phyloP scores from a whole-genome alignment of 2,113 vertebrate species.

The Spilogale gracilis region DNA sequence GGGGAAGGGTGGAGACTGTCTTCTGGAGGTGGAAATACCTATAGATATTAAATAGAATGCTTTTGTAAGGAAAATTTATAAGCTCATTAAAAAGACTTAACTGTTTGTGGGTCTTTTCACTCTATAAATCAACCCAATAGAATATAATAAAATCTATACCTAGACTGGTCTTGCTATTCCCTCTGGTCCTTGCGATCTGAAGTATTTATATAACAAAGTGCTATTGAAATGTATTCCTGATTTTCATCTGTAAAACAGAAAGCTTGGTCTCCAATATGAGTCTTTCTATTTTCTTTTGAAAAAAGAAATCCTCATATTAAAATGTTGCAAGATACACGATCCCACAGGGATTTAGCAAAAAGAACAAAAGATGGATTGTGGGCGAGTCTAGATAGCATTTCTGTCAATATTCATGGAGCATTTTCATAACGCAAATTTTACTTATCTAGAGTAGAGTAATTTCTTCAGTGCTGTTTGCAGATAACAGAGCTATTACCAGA shows the following conservation, averaged over 20 bases:
- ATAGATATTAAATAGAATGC: not conserved
- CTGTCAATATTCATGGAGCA: not conserved
- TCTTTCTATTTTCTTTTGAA: constrained; percentile 48
- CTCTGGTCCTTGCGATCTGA: not conserved
- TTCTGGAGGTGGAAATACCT: not conserved
- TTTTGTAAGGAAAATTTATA: not conserved
- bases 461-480: not conserved
- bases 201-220: constrained; percentile 58
- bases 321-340: constrained; percentile 47
- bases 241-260: constrained; percentile 61
- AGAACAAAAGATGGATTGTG: not conserved
- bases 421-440: not conserved
- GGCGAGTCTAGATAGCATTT: not conserved
- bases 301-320: constrained; percentile 35
- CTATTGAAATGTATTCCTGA: constrained; percentile 65
- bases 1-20: not conserved
- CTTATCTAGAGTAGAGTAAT: not conserved
- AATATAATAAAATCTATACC: constrained; percentile 19
- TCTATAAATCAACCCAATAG: constrained; percentile 66
- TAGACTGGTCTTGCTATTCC: constrained; percentile 3
- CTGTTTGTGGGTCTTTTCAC: not conserved
- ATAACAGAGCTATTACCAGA: not conserved
- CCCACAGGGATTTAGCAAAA: not conserved
- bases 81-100: not conserved
- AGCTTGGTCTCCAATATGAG: constrained; percentile 39